Base-by-base conservation (phyloP, 2,113 vertebrate species). In the Suncus etruscus region DNA sequence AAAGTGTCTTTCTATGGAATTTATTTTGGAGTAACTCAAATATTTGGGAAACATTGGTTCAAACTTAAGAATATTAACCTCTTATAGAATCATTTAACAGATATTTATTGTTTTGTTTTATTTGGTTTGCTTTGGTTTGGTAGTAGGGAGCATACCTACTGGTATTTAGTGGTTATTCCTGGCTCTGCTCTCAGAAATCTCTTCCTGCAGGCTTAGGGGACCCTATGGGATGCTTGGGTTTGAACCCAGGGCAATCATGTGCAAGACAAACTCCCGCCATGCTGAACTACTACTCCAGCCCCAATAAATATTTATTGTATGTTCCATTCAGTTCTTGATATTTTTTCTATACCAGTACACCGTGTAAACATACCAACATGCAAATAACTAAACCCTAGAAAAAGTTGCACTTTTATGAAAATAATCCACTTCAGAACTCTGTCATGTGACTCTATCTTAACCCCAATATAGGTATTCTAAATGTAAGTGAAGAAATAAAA, bases 391-490 rank as follows among this genome's bases (percentile, higher is more conserved):
- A 31, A 3, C 45, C 11, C 32, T 61, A 54, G 20, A 20, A 68
- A 79, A 83, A 22, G 72, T 91, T 47, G 45, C 70, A 2, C 79
- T 76, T 86, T 61, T 79, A n/a, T 63, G 20, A 86, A 29, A 16
- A 20, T 72, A 45, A 77, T 11, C 29, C 58, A 69, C 82, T 1
- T 10, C 29, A 58, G 1, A 73, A 69, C 65, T 16, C 6, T 11
- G 79, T 76, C 1, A 68, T 82, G 61, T 65, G 31, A 47, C 20
- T 74, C 20, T 61, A 0, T 54, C 31, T 70, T 83, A 63, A 11
- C 14, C 54, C 9, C 61, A 10, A 39, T 32, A 11, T 61, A 61
- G 20, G 15, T 16, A 45, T 79, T 89, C 72, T 76, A 78, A 4
- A 7, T 27, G 1, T 14, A 39, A 29, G 79, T 39, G 39, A 66